Percentiles rank a stretch among this genome's conserved stretches.
Evolutionary conservation across 2,888 invertebrate species (phyloP).

Genomic region (Entomobrya multifasciata): DNA sequence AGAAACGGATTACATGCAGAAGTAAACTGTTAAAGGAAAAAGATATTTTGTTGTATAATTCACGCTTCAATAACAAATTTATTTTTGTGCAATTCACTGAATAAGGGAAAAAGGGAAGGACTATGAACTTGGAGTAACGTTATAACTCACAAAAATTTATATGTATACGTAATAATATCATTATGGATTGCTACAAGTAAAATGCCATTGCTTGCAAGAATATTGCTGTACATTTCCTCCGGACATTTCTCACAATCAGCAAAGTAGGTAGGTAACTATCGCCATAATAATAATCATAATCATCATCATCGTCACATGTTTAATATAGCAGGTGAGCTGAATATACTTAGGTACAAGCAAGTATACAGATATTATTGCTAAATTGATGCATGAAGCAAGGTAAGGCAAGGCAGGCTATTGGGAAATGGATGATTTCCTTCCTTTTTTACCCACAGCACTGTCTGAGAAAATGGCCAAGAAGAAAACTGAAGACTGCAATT

Average conservation of each 20-base stretch:
- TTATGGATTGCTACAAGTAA: background rate
- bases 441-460: conserved; percentile 48
- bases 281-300: background rate
- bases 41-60: background rate
- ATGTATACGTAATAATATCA: background rate
- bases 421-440: conserved; percentile 70
- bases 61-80: conserved; percentile 61
- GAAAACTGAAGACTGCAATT: conserved; percentile 40
- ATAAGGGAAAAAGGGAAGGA: conserved; percentile 32
- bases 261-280: conserved; percentile 11
- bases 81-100: conserved; percentile 53
- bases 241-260: conserved; percentile 39
- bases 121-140: background rate
- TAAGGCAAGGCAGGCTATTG: conserved; percentile 3
- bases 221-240: conserved; percentile 50
- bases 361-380: conserved; percentile 1
- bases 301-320: background rate
- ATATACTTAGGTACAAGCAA: background rate
- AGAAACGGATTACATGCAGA: background rate
- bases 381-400: conserved; percentile 51
- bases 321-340: background rate
- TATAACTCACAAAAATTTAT: no score
- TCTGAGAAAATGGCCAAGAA: no score
- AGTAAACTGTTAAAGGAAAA: conserved; percentile 1
- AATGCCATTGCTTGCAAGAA: conserved; percentile 10